A percentile compares a stretch with the other conserved stretches of the same genome.
Evolutionary conservation across 1,140 invertebrate species (phyloP).

Genomic region (Adelges cooleyi): DNA sequence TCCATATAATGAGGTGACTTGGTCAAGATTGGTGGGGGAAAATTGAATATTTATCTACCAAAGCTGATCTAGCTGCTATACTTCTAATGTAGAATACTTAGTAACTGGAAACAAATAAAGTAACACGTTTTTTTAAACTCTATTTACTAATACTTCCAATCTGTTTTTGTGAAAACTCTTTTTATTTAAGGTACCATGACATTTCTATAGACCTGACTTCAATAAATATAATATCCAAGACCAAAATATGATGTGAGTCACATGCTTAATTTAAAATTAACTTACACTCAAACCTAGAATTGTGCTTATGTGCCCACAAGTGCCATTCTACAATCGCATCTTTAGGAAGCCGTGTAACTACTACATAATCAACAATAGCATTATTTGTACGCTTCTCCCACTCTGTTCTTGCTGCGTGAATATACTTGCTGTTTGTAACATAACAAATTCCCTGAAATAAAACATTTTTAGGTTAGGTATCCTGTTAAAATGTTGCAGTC

Average conservation of each 20-base stretch:
- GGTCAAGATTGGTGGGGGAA: too few species aligned
- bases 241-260: too few species aligned
- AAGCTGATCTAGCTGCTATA: too few species aligned
- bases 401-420: conserved; percentile 58
- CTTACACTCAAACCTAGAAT: conserved; percentile 75
- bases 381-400: conserved; percentile 76
- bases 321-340: conserved; percentile 83
- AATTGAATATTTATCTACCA: too few species aligned
- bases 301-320: conserved; percentile 69
- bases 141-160: too few species aligned
- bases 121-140: too few species aligned
- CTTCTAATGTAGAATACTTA: too few species aligned
- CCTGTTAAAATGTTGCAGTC: neutral
- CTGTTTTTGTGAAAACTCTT: neutral
- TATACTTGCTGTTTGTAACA: conserved; percentile 55
- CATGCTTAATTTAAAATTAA: too few species aligned
- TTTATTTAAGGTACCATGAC: too few species aligned
- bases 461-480: neutral
- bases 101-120: too few species aligned
- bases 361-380: conserved; percentile 74
- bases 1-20: too few species aligned
- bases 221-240: neutral
- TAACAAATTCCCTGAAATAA: conserved; percentile 61
- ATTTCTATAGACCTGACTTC: neutral
- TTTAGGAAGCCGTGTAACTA: conserved; percentile 65